Base-by-base conservation (phyloP, 2,888 invertebrate species). In the Chrysomela aeneicollis region DNA sequence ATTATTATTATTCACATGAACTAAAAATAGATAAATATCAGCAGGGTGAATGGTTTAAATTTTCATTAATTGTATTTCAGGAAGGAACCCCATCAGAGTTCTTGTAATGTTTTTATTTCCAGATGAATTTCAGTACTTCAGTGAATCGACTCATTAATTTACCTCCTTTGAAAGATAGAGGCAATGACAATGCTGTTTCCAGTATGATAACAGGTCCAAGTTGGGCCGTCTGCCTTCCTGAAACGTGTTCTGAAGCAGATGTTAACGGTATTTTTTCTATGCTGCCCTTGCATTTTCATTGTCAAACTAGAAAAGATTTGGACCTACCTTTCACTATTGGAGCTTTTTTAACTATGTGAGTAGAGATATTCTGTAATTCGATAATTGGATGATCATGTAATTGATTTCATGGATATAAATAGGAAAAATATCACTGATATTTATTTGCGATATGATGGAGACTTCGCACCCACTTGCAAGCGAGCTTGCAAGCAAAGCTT, bases 301-400 rank as follows among this genome's bases (percentile, higher is more conserved):
- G 49, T 49, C 49, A 49, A 22, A 49, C 49, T n/a, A 49, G 8
- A 17, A 19, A 49, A 19, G 49, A 49, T n/a, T 49, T 21, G 21
- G 22, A 49, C 15, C 19, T n/a, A 5, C 49, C 49, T 19, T 19
- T 49, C 21, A 49, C 49, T 19, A 49, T 4, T 21, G 49, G 49
- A 12, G 49, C 49, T 19, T 19, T 22, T 19, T 10, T 17, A 19
- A 49, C 49, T 2, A 49, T 49, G 49, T 49, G 10, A 19, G 49
- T 49, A 19, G 4, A 2, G 2, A 42, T 3, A 42, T 26, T 26
- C 6, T 26, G 3, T 26, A 5, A 26, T 26, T 6, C 3, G 26
- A 26, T 26, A 26, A 5, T 26, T 26, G n/a, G n/a, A n/a, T n/a
- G n/a, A n/a, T n/a, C n/a, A n/a, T n/a, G n/a, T n/a, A n/a, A n/a